Conservation (phyloP, 2,113 vertebrate genomes). For the Anseranas semipalmata region DNA sequence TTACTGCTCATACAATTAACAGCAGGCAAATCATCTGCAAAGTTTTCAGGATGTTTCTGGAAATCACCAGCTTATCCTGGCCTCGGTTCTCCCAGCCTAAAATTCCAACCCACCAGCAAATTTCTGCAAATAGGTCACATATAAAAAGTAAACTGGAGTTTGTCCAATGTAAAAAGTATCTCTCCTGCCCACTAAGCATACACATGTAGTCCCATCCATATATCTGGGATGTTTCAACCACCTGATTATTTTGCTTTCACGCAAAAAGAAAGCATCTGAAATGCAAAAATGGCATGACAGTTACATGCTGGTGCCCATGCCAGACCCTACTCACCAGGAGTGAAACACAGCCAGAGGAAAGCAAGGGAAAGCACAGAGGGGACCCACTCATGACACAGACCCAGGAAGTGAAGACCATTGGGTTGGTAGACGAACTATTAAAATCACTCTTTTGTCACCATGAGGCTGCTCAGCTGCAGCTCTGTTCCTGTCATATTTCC, state of each 20-base stretch:
- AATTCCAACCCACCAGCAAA: not conserved
- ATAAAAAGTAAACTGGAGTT: not conserved
- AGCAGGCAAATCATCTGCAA: not conserved
- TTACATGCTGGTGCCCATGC: not conserved
- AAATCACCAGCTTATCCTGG: not conserved
- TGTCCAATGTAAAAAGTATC: not conserved
- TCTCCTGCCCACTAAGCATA: not conserved
- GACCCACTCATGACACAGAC: not conserved
- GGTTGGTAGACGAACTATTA: not conserved
- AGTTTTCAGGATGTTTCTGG: not conserved
- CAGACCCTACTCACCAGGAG: not conserved
- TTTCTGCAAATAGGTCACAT: not conserved
- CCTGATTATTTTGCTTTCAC: not conserved
- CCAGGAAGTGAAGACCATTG: not conserved
- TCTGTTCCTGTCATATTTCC: not conserved
- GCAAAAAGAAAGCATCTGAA: not conserved
- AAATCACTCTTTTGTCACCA: not conserved
- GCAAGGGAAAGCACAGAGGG: not conserved
- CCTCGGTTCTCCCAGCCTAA: not conserved
- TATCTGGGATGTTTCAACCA: not conserved
- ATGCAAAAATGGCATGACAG: not conserved
- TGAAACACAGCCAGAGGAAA: not conserved
- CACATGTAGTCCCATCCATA: not conserved
- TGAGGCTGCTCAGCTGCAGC: accelerated
- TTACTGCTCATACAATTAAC: not conserved